Evolutionary conservation across 1,140 invertebrate genomes (phyloP).

Genomic region (Holcopasites calliopsidis): DNA sequence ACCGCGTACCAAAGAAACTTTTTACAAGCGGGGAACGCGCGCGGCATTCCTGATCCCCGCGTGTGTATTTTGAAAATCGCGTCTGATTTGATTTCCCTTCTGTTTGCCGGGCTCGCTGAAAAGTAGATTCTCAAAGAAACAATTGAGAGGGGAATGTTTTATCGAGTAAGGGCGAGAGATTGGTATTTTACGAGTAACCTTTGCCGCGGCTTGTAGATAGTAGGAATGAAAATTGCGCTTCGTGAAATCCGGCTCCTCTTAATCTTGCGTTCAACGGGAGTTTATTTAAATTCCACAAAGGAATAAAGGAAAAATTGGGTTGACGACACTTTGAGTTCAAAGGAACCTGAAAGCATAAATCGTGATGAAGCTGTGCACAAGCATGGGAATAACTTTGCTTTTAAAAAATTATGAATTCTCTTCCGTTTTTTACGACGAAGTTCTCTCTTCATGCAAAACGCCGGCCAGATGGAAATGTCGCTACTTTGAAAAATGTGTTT

Average conservation of each 20-base stretch:
- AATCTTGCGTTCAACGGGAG: background rate
- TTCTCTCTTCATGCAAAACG: too few species aligned
- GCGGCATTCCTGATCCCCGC: background rate
- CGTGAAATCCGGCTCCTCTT: background rate
- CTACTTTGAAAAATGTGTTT: background rate
- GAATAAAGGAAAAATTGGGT: background rate
- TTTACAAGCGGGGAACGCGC: background rate
- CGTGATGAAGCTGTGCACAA: background rate
- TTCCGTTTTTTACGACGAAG: too few species aligned
- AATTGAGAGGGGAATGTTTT: too few species aligned
- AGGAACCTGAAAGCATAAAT: too few species aligned
- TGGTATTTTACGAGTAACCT: too few species aligned
- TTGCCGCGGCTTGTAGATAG: too few species aligned
- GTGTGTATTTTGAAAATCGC: background rate
- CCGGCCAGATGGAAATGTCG: background rate
- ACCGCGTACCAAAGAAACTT: conserved; percentile 12
- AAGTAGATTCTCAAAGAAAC: background rate
- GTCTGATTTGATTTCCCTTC: background rate
- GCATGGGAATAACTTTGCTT: too few species aligned
- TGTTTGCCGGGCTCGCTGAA: background rate
- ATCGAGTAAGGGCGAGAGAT: too few species aligned
- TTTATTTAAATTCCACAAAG: too few species aligned
- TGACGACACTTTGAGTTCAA: too few species aligned
- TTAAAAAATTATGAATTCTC: background rate
- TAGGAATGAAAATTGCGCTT: too few species aligned